Evolutionary conservation across 2,113 vertebrate genomes (phyloP).

Genomic region (Trematocara marginatum): DNA sequence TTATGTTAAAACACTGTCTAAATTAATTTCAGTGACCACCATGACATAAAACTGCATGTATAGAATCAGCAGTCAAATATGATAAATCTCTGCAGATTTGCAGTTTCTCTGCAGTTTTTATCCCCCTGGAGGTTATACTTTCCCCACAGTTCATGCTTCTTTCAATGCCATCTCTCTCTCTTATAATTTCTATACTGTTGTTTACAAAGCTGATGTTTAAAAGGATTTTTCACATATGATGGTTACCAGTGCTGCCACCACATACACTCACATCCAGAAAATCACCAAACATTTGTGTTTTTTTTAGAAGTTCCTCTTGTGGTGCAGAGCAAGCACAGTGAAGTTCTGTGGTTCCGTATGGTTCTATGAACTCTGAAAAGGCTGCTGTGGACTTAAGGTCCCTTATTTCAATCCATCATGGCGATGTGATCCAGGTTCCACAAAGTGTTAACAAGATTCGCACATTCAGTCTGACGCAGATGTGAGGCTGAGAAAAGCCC

Average conservation of each 20-base stretch:
- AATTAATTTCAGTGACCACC: neutral
- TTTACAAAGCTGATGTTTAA: neutral
- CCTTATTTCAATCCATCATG: neutral
- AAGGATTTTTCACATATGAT: neutral
- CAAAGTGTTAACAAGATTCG: neutral
- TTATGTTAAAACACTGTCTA: neutral
- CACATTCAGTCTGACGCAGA: fast-evolving
- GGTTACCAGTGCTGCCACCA: neutral
- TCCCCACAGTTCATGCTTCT: neutral
- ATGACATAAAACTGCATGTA: neutral
- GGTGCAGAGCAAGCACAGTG: neutral
- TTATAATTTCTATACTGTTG: neutral
- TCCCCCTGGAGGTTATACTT: neutral
- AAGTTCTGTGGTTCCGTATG: neutral
- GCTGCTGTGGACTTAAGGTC: neutral
- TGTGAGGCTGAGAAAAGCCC: neutral
- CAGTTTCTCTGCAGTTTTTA: neutral
- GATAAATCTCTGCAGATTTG: neutral
- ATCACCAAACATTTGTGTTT: neutral
- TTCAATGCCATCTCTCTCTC: neutral
- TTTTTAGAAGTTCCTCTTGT: neutral
- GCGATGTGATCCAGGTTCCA: neutral
- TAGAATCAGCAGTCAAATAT: neutral
- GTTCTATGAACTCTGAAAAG: neutral
- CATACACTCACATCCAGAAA: neutral